Conservation (phyloP, 2,113 vertebrate species). For the Catagonus wagneri region DNA sequence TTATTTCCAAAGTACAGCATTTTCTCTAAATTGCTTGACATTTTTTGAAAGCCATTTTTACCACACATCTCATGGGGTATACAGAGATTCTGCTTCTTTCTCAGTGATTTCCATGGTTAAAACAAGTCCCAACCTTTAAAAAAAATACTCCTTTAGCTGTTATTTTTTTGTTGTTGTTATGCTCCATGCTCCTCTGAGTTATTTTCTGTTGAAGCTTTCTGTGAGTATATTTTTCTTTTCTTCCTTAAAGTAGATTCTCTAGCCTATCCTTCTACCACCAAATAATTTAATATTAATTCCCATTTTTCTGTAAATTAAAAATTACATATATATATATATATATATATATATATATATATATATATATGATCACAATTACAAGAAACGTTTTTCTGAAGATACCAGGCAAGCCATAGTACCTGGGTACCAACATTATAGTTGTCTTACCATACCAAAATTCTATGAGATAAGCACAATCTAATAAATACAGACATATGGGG, state of each 20-base stretch:
- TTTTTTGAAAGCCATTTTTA: conserved; percentile 60
- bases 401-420: not conserved
- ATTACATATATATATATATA: conserved; percentile 1
- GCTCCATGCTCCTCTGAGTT: not conserved
- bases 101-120: conserved; percentile 45
- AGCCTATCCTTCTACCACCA: conserved; percentile 24
- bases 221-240: conserved; percentile 46
- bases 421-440: not conserved
- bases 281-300: conserved; percentile 45
- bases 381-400: conserved; percentile 36
- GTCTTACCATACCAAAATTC: conserved; percentile 29
- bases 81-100: not conserved
- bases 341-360: not conserved
- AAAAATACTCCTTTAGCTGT: not conserved
- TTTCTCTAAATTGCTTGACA: conserved; percentile 14
- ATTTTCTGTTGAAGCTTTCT: conserved; percentile 17
- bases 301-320: conserved; percentile 32
- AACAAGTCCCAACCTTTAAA: not conserved
- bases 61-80: not conserved
- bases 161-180: too few relatives aligned
- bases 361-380: conserved; percentile 17
- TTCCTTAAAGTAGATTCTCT: not conserved
- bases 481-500: not conserved
- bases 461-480: conserved; percentile 26
- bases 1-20: conserved; percentile 12